Percentiles rank a stretch among this genome's conserved stretches.
These are phyloP conservation scores for Mormyrus hasselquistii DNA, from an alignment of 2,797 vertebrate species.

Conservation along the genomic window DNA sequence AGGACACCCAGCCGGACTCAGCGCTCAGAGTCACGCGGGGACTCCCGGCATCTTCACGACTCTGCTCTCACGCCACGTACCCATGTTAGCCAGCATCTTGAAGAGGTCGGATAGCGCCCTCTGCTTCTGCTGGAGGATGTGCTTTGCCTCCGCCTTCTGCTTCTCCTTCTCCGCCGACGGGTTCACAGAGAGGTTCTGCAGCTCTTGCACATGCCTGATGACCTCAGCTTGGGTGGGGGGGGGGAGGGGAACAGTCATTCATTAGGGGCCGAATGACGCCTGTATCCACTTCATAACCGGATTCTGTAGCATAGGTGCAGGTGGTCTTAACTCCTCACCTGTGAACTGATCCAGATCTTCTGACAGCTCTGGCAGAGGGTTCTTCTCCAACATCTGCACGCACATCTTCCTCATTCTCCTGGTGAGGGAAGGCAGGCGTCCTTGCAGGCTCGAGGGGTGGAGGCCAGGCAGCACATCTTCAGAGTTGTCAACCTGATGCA, in stretches of 20 bases:
- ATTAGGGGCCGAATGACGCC: neutral
- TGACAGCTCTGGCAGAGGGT: slow-evolving; percentile 64
- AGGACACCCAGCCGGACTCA: neutral
- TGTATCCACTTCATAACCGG: neutral
- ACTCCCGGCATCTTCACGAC: neutral
- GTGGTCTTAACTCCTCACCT: slow-evolving; percentile 49
- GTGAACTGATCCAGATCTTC: slow-evolving; percentile 84
- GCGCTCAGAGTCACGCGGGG: neutral
- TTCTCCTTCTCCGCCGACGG: slow-evolving; percentile 75
- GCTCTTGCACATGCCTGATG: slow-evolving; percentile 68
- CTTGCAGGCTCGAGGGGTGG: slow-evolving; percentile 60
- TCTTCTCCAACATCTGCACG: slow-evolving; percentile 64
- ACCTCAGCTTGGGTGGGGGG: slow-evolving; percentile 63
- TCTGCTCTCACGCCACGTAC: slow-evolving; percentile 48
- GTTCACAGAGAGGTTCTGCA: slow-evolving; percentile 75
- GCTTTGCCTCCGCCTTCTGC: slow-evolving; percentile 82
- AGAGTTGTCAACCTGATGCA: slow-evolving; percentile 42
- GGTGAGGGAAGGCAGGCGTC: slow-evolving; percentile 72
- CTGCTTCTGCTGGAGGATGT: slow-evolving; percentile 92
- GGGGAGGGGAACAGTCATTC: neutral
- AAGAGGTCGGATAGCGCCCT: slow-evolving; percentile 88
- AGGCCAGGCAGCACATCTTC: slow-evolving; percentile 36
- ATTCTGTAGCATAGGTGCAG: neutral
- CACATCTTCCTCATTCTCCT: slow-evolving; percentile 86
- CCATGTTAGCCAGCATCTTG: slow-evolving; percentile 80